Percentiles rank a stretch among this genome's conserved stretches.
These are phyloP conservation scores for Blennius ocellaris DNA, from an alignment of 2,113 vertebrate genomes.

Conservation along the genomic window DNA sequence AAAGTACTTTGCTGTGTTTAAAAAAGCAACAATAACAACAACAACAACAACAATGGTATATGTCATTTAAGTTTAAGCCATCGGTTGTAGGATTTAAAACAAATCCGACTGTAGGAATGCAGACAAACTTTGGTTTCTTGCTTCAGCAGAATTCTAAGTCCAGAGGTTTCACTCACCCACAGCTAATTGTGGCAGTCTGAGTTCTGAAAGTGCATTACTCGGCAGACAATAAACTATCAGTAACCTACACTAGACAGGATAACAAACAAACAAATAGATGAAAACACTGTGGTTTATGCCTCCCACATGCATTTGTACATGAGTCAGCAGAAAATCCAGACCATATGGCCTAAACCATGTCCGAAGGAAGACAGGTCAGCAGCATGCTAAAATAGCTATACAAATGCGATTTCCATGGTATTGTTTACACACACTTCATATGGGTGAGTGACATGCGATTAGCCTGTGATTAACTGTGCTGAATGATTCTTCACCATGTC, in stretches of 20 bases:
- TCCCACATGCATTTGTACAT: slow-evolving; percentile 65
- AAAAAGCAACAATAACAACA: neutral
- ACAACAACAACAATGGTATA: neutral
- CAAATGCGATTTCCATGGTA: slow-evolving; percentile 5
- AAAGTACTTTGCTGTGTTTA: neutral
- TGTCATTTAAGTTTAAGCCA: neutral
- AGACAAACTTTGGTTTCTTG: slow-evolving; percentile 42
- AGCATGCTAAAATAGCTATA: slow-evolving; percentile 34
- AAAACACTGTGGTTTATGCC: slow-evolving; percentile 52
- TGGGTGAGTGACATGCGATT: slow-evolving; percentile 7
- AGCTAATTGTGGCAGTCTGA: slow-evolving; percentile 26
- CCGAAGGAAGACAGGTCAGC: slow-evolving; percentile 38
- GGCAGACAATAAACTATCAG: slow-evolving; percentile 54
- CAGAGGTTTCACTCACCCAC: slow-evolving; percentile 52
- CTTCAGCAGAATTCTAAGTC: slow-evolving; percentile 36
- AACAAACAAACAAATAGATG: slow-evolving; percentile 65
- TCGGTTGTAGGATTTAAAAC: slow-evolving; percentile 3
- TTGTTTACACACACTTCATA: slow-evolving; percentile 20
- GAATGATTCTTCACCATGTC: slow-evolving; percentile 11
- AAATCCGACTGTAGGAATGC: slow-evolving; percentile 43
- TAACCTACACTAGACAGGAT: slow-evolving; percentile 51
- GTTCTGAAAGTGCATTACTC: slow-evolving; percentile 53
- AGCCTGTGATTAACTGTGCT: slow-evolving; percentile 8
- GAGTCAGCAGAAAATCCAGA: slow-evolving; percentile 75
- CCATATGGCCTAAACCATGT: slow-evolving; percentile 65